Evolutionary conservation across 2,888 invertebrate species (phyloP), one percentile per base, ranked within the genome.

Genomic region (Synergus umbraculus): DNA sequence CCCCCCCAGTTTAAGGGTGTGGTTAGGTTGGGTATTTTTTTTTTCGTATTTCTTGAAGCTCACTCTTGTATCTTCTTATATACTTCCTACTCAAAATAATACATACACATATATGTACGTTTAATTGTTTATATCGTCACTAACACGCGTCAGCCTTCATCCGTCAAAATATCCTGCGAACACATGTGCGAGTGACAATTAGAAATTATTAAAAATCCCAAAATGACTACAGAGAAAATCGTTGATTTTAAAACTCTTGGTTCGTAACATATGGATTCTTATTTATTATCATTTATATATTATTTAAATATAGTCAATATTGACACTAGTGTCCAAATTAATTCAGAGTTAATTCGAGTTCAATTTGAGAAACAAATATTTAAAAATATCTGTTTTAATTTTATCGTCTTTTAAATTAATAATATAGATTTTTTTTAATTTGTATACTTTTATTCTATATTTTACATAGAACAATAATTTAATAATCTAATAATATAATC

Each of bases 201-300:
- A 22, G 22, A 58, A 79, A 66, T 67, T 76, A 41, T 63, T 46
- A 4, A 77, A 46, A 66, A 58, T n/a, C 10, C n/a, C 43, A 46
- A 79, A 79, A 85, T 84, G 85, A 84, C 67, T 64, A 60, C 76
- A 63, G 84, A 80, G 54, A 80, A 73, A n/a, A 29, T 83, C 43
- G 79, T 84, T 37, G 81, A 83, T 78, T 85, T 86, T 54, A 63
- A 80, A 43, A 77, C 79, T 67, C 79, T 86, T 29, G 85, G 85
- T 85, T 73, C 29, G 73, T 73, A 84, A 49, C 37, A 83, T 41
- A 60, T 41, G 43, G 22, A 60, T 22, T 15, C 37, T 78, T 41
- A 43, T 43, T 78, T 67, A 54, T 37, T 54, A 60, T 15, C 7
- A 49, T 12, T 13, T 15, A n/a, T 10, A 18, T 43, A n/a, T 18